These are phyloP conservation scores for Delia radicum DNA, from an alignment of 1,140 invertebrate species.

Conservation along the genomic window DNA sequence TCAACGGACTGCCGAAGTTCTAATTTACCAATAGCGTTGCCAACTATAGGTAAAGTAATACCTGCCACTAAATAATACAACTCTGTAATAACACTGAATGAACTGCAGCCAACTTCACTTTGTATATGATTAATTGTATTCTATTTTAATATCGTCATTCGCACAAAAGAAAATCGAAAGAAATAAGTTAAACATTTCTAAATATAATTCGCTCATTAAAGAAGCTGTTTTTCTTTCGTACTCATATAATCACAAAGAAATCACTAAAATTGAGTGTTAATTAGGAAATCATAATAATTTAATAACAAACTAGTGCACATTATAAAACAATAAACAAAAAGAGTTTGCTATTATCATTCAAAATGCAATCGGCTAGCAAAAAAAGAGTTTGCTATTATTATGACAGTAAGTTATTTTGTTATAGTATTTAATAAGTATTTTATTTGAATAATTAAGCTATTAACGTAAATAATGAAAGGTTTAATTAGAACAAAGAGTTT, in stretches of 20 bases:
- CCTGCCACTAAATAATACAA: not conserved
- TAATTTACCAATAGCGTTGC: no score
- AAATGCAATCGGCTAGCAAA: constrained; percentile 77
- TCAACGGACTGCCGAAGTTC: no score
- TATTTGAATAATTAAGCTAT: no score
- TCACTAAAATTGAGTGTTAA: not conserved
- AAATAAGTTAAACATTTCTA: not conserved
- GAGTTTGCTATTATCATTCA: constrained; percentile 20
- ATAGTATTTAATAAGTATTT: no score
- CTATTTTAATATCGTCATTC: not conserved
- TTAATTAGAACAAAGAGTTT: no score
- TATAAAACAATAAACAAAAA: not conserved
- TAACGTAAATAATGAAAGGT: not conserved
- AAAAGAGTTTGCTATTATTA: constrained; percentile 98
- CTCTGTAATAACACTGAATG: not conserved
- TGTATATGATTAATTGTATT: not conserved
- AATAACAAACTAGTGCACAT: not conserved
- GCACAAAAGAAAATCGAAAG: not conserved
- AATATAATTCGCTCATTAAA: constrained; percentile 15
- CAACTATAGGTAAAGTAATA: not conserved
- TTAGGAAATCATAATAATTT: not conserved
- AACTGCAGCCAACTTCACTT: not conserved
- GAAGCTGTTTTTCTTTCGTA: not conserved
- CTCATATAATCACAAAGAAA: not conserved
- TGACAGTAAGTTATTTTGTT: constrained; percentile 82